phyloP scores from a whole-genome alignment of 2,797 vertebrate genomes.

The Sebastolobus alascanus region DNA sequence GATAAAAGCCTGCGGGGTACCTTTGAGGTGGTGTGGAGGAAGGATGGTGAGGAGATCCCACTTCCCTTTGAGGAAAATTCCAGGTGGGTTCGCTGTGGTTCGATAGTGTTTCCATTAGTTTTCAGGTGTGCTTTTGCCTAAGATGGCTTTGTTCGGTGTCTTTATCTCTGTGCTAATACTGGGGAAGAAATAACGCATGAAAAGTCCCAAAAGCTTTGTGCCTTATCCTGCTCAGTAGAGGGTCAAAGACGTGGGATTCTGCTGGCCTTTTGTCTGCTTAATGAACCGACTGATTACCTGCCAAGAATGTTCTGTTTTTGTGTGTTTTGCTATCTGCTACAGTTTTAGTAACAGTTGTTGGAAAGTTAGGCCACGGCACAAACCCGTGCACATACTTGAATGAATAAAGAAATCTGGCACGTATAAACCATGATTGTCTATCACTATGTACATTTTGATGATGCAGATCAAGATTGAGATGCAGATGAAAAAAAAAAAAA shows the following conservation, averaged over 20 bases:
- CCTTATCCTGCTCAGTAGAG: background rate
- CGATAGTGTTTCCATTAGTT: conserved; percentile 10
- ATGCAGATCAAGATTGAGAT: background rate
- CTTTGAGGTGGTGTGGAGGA: conserved; percentile 81
- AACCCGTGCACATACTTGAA: background rate
- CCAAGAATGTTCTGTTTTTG: background rate
- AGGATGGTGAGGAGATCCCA: conserved; percentile 82
- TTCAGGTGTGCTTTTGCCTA: conserved; percentile 1
- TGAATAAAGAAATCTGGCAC: background rate
- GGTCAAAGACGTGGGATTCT: background rate
- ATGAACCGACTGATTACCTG: conserved; percentile 8
- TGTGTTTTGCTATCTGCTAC: conserved; percentile 6
- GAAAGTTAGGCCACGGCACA: background rate
- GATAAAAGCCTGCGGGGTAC: conserved; percentile 86
- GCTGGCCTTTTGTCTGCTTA: background rate
- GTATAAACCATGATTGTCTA: background rate
- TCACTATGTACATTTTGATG: background rate
- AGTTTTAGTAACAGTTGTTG: background rate
- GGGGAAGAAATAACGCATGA: background rate
- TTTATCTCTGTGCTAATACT: conserved; percentile 9
- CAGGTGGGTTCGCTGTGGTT: conserved; percentile 79
- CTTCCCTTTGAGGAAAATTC: conserved; percentile 79
- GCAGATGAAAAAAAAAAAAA: background rate
- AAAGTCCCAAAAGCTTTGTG: background rate
- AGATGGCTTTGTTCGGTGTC: background rate